Evolutionary conservation across 2,888 invertebrate genomes (phyloP), one percentile per base, ranked within the genome.

Genomic region (Galerucella nymphaeae): DNA sequence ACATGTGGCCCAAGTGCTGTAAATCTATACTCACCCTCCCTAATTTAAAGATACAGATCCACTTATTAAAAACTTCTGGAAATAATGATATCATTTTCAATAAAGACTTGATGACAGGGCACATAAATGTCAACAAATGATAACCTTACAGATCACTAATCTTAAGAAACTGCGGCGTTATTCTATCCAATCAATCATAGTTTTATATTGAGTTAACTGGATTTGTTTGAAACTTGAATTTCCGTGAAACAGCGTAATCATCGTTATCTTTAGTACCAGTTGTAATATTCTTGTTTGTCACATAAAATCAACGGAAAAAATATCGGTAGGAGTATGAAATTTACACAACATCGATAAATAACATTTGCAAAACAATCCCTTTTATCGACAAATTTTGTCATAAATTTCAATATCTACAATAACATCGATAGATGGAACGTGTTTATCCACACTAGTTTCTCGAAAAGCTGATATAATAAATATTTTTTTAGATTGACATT

Each of bases 401-500:
- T 72, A 70, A 72, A 75, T 75, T 70, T 64, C 70, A 70, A 70
- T 75, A 75, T 75, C 74, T 75, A 67, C 70, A 70, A 70, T 45
- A 70, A 63, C 70, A 73, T 67, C 67, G 74, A 64, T 72, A 65
- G 58, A 75, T 62, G n/a, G 69, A 74, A 75, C 74, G 75, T 77
- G 77, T 75, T 77, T 77, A 77, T 77, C 75, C 63, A 71, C 59
- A 50, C 30, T 71, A 75, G 65, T 73, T 75, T 75, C 70, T 57
- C 61, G 45, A 70, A 38, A 70, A 70, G 63, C 57, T 63, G 70
- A 70, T 70, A 70, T 57, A 63, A 57, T 23, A 70, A 42, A 55
- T 48, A 61, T 55, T 69, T 57, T 63, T 42, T 55, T 23, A 57
- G 55, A 9, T 69, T 50, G 61, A 67, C 68, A 61, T 61, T 61